These are phyloP conservation scores for Pseudomyrmex gracilis DNA, from an alignment of 1,140 invertebrate species.

Conservation along the genomic window DNA sequence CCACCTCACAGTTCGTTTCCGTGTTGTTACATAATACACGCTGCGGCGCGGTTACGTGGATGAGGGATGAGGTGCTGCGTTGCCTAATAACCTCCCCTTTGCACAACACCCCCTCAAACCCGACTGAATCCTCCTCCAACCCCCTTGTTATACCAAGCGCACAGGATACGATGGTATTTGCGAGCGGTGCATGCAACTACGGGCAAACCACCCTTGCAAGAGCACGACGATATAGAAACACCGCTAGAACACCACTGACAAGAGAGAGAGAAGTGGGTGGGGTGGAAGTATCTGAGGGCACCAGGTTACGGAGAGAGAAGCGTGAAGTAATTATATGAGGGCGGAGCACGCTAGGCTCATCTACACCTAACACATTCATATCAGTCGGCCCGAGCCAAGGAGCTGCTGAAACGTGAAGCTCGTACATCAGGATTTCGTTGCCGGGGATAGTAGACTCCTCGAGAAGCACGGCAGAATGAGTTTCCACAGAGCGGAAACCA, in stretches of 20 bases:
- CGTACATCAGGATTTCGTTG: constrained; percentile 66
- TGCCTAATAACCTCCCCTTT: constrained; percentile 84
- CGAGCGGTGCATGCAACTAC: constrained; percentile 63
- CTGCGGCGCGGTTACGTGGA: constrained; percentile 83
- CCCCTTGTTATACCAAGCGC: constrained; percentile 45
- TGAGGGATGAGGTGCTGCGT: constrained; percentile 85
- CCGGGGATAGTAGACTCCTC: constrained; percentile 51
- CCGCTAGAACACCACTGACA: constrained; percentile 63
- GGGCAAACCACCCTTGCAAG: constrained; percentile 60
- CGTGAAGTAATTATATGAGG: constrained; percentile 81
- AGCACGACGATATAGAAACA: constrained; percentile 64
- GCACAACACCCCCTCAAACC: constrained; percentile 73
- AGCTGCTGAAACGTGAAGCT: constrained; percentile 64
- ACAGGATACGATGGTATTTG: constrained; percentile 66
- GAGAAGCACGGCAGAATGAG: constrained; percentile 44
- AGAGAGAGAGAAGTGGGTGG: constrained; percentile 25
- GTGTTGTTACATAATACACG: constrained; percentile 86
- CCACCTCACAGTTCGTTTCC: constrained; percentile 82
- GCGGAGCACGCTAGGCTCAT: constrained; percentile 76
- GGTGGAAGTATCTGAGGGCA: constrained; percentile 55
- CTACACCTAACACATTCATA: constrained; percentile 70
- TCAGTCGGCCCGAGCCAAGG: constrained; percentile 62
- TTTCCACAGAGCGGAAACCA: constrained; percentile 41
- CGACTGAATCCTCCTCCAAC: constrained; percentile 63
- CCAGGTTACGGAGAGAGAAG: constrained; percentile 59